Evolutionary conservation across 2,797 vertebrate species (phyloP).

Genomic region (Esox lucius): DNA sequence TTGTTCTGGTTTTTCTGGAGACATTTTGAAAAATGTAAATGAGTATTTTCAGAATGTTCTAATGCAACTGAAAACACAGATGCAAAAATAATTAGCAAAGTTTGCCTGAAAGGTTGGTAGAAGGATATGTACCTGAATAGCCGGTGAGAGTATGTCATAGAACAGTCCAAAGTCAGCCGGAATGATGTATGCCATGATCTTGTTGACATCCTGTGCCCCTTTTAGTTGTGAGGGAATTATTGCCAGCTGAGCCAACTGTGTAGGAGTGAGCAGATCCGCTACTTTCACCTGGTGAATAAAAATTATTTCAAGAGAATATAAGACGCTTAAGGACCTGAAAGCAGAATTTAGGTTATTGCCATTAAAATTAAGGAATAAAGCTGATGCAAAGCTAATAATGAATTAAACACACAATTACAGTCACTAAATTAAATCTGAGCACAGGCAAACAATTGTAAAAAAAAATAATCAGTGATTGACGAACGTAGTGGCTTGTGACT

Average conservation of each 20-base stretch:
- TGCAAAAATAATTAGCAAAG: not conserved
- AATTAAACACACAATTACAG: not conserved
- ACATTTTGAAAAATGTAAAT: slow-evolving; percentile 1
- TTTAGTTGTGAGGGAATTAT: slow-evolving; percentile 47
- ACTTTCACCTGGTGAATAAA: slow-evolving; percentile 48
- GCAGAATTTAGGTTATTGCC: not conserved
- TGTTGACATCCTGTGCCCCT: slow-evolving; percentile 43
- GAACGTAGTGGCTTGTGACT: slow-evolving; percentile 18
- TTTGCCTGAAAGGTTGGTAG: not conserved
- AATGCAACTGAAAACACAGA: not conserved
- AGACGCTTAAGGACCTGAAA: not conserved
- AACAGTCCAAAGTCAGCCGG: slow-evolving; percentile 52
- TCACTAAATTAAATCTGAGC: not conserved
- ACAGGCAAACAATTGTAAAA: not conserved
- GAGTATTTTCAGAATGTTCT: not conserved
- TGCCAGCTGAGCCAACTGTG: slow-evolving; percentile 56
- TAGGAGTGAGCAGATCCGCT: slow-evolving; percentile 51
- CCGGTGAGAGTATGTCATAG: slow-evolving; percentile 61
- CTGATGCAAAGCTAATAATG: not conserved
- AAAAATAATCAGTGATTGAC: too few relatives aligned
- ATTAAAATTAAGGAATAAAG: not conserved
- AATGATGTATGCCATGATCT: slow-evolving; percentile 51
- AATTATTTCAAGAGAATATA: not conserved
- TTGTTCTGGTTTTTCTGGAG: slow-evolving; percentile 39
- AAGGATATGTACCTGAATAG: slow-evolving; percentile 52